A percentile compares a stretch with the other conserved stretches of the same genome.
Evolutionary conservation across 2,113 vertebrate genomes (phyloP).

Genomic region (crab-eating macaque (Macaca fascicularis)): T2T-MFA8v1.1 NC_088391.1:71557501-71558000

Average conservation of each 20-base stretch:
- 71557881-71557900: not conserved
- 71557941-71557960: slow-evolving; percentile 11
- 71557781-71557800: not conserved
- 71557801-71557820: not conserved
- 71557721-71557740: not conserved
- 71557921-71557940: not conserved
- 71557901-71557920: not conserved
- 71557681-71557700: not conserved
- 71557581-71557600: not conserved
- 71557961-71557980: not conserved
- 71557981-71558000: not conserved
- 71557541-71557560: not conserved
- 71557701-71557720: not conserved
- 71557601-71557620: not conserved
- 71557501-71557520: not conserved
- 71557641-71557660: not conserved
- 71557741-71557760: not conserved
- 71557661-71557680: not conserved
- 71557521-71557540: not conserved
- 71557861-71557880: not conserved
- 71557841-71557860: not conserved
- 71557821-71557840: fast-evolving
- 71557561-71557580: not conserved
- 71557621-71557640: not conserved
- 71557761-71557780: not conserved